Evolutionary conservation across 2,797 vertebrate genomes (phyloP).

Genomic region (Rhincodon typus): DNA sequence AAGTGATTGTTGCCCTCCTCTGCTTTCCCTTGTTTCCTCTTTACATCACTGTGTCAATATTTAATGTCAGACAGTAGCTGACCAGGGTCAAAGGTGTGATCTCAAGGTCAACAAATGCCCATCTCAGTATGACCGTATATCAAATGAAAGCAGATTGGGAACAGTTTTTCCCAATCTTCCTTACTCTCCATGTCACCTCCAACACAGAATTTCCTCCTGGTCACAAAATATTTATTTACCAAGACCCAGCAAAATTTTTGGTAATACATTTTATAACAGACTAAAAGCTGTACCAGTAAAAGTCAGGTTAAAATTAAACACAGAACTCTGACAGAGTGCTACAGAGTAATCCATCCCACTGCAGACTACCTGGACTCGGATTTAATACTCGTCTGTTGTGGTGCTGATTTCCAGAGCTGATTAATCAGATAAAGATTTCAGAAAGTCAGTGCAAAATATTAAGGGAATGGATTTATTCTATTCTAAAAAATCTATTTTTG

Average conservation of each 20-base stretch:
- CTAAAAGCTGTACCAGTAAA: not conserved
- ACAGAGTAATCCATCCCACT: not conserved
- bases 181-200: not conserved
- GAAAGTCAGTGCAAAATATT: not conserved
- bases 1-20: not conserved
- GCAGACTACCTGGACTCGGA: not conserved
- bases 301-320: not conserved
- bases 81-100: conserved; percentile 21
- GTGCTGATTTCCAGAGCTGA: not conserved
- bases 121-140: conserved; percentile 26
- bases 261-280: not conserved
- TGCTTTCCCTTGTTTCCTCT: conserved; percentile 1
- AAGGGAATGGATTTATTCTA: not conserved
- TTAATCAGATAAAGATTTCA: not conserved
- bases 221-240: not conserved
- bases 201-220: not conserved
- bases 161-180: not conserved
- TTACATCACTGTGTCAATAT: conserved; percentile 33
- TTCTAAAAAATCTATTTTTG: not conserved
- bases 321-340: not conserved
- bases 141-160: not conserved
- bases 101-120: conserved; percentile 6
- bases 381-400: not conserved
- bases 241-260: not conserved
- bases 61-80: conserved; percentile 36